Evolutionary conservation across 2,113 vertebrate genomes (phyloP).

Genomic region (Bagarius yarrelli): DNA sequence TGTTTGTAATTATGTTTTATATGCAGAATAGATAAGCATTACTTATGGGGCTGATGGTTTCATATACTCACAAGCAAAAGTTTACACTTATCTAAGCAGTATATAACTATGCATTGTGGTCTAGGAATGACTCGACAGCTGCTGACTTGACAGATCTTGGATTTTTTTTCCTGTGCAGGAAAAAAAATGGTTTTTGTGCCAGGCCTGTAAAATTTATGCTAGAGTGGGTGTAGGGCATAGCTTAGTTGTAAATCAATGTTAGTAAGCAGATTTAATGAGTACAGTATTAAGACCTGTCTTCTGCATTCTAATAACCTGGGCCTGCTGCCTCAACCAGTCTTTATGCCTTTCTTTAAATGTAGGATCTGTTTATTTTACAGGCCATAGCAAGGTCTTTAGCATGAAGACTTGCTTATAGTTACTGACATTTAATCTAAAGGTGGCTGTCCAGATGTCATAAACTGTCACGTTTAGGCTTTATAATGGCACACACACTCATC

Average conservation of each 20-base stretch:
- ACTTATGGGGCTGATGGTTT: background rate
- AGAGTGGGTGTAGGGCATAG: slow-evolving; percentile 44
- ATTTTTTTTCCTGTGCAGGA: slow-evolving; percentile 28
- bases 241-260: slow-evolving; percentile 51
- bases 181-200: slow-evolving; percentile 50
- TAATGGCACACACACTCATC: background rate
- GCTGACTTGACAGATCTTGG: slow-evolving; percentile 45
- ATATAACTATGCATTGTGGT: slow-evolving; percentile 38
- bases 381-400: background rate
- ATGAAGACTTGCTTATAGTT: slow-evolving; percentile 13
- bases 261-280: slow-evolving; percentile 57
- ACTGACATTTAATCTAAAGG: slow-evolving; percentile 17
- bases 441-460: slow-evolving; percentile 21
- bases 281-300: slow-evolving; percentile 47
- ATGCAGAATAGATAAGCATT: background rate
- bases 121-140: slow-evolving; percentile 42
- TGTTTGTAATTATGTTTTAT: background rate
- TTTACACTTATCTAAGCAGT: slow-evolving; percentile 7
- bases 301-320: slow-evolving; percentile 43
- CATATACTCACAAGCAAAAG: background rate
- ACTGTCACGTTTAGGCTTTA: slow-evolving; percentile 9
- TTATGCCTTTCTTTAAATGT: slow-evolving; percentile 47
- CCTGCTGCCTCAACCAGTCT: slow-evolving; percentile 26
- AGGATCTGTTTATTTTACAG: slow-evolving; percentile 37
- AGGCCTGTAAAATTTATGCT: slow-evolving; percentile 55